phyloP scores from a whole-genome alignment of 2,797 vertebrate genomes.

The Chaenodraco wilsoni region DNA sequence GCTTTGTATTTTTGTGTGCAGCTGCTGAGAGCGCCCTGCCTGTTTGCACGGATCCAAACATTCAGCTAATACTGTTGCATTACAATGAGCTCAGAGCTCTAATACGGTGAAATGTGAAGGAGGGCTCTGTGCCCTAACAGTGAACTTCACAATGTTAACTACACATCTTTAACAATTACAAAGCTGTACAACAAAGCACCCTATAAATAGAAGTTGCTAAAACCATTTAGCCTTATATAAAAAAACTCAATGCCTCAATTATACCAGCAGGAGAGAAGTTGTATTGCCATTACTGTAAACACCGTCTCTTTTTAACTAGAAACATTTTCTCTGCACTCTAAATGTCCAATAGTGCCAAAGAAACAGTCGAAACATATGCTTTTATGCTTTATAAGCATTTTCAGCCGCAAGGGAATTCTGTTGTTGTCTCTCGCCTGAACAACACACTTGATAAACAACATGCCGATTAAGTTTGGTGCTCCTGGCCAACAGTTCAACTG shows the following conservation, averaged over 20 bases:
- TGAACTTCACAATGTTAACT: conserved; percentile 26
- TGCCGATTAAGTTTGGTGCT: not conserved
- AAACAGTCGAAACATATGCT: not conserved
- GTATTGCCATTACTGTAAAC: conserved; percentile 4
- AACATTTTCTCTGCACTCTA: too few relatives aligned
- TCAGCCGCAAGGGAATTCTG: not conserved
- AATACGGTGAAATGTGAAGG: conserved; percentile 18
- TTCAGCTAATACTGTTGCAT: conserved; percentile 7
- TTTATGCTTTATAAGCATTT: not conserved
- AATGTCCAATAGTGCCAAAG: not conserved
- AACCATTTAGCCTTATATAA: not conserved
- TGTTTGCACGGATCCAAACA: conserved; percentile 13
- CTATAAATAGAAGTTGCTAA: not conserved
- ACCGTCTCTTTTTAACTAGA: not conserved
- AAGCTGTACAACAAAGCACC: conserved; percentile 11
- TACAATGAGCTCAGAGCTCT: conserved; percentile 21
- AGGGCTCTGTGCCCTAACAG: not conserved
- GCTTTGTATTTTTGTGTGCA: conserved; percentile 3
- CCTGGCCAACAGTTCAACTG: conserved; percentile 1
- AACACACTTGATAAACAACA: conserved; percentile 1
- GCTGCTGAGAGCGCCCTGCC: not conserved
- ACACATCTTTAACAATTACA: conserved; percentile 14
- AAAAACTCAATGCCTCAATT: conserved; percentile 17
- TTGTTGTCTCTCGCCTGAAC: not conserved
- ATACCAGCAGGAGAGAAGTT: conserved; percentile 9